A percentile compares a stretch with the other conserved stretches of the same genome.
Conservation (phyloP, 23 tunicate species). For the Phallusia fumigata region DNA sequence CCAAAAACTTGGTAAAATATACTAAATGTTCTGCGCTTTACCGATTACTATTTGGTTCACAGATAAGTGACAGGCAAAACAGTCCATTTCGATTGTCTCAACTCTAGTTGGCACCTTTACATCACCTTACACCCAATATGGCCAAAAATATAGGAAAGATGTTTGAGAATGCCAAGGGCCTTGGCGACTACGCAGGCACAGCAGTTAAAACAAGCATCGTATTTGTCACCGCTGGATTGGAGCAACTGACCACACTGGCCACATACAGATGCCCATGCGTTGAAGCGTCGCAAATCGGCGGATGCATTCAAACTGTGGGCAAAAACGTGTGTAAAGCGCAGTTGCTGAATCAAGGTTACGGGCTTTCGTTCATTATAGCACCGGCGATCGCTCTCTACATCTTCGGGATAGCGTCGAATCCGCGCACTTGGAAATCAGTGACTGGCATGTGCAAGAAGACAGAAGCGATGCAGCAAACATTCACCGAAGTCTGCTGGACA, state of each 20-base stretch:
- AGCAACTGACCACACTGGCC: slow-evolving; percentile 34
- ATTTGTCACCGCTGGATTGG: slow-evolving; percentile 27
- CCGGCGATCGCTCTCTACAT: slow-evolving; percentile 64
- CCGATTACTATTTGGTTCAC: too few species aligned
- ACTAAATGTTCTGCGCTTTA: too few species aligned
- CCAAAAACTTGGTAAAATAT: too few species aligned
- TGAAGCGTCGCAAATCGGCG: slow-evolving; percentile 16
- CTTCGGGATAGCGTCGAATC: slow-evolving; percentile 31
- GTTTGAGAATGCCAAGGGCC: neutral
- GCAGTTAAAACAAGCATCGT: slow-evolving; percentile 33
- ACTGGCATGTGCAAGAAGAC: slow-evolving; percentile 29
- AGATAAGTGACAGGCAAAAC: too few species aligned
- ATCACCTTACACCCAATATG: neutral
- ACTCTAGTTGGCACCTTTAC: too few species aligned
- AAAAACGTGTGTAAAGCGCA: slow-evolving; percentile 19
- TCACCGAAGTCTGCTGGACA: slow-evolving; percentile 10
- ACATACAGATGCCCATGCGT: slow-evolving; percentile 64
- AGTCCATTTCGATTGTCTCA: too few species aligned
- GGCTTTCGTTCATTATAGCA: slow-evolving; percentile 35
- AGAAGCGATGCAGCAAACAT: neutral
- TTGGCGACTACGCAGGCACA: slow-evolving; percentile 41
- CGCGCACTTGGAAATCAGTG: slow-evolving; percentile 43
- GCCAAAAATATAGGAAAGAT: slow-evolving; percentile 14
- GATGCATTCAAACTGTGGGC: slow-evolving; percentile 17
- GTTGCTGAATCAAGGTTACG: slow-evolving; percentile 44